These are phyloP conservation scores for Medauroidea extradentata DNA, from an alignment of 1,140 invertebrate species.

Conservation along the genomic window DNA sequence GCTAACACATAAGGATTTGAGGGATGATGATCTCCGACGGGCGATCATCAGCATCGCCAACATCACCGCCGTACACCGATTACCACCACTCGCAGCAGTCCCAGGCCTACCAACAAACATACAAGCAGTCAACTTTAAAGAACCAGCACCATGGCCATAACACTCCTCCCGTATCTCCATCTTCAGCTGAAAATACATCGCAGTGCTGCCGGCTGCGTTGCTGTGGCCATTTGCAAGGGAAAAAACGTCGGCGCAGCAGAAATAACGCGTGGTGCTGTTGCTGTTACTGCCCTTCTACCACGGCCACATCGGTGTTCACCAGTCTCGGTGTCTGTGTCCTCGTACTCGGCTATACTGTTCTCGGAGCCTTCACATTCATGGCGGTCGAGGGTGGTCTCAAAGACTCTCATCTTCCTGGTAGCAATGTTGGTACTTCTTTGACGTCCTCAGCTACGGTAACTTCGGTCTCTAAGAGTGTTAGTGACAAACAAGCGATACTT, in stretches of 20 bases:
- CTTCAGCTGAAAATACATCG: background rate
- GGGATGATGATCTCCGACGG: background rate
- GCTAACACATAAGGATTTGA: background rate
- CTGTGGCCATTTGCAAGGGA: background rate
- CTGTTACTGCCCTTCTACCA: slow-evolving; percentile 44
- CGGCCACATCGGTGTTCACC: slow-evolving; percentile 43
- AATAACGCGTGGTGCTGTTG: slow-evolving; percentile 39
- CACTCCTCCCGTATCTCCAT: slow-evolving; percentile 1
- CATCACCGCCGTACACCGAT: background rate
- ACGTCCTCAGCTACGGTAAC: background rate
- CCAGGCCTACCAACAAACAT: slow-evolving; percentile 1
- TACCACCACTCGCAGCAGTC: background rate
- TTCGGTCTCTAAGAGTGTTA: background rate
- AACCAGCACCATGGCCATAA: background rate
- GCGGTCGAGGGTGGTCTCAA: slow-evolving; percentile 65
- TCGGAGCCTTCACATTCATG: slow-evolving; percentile 90
- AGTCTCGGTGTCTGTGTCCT: slow-evolving; percentile 73
- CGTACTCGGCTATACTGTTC: slow-evolving; percentile 82
- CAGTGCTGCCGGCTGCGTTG: slow-evolving; percentile 3
- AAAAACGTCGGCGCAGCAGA: slow-evolving; percentile 22
- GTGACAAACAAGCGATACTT: slow-evolving; percentile 2
- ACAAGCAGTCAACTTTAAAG: background rate
- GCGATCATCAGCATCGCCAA: background rate
- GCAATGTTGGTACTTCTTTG: background rate
- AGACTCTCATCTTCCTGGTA: slow-evolving; percentile 31